Evolutionary conservation across 2,113 vertebrate species (phyloP).

Genomic region (Microtus richardsoni): DNA sequence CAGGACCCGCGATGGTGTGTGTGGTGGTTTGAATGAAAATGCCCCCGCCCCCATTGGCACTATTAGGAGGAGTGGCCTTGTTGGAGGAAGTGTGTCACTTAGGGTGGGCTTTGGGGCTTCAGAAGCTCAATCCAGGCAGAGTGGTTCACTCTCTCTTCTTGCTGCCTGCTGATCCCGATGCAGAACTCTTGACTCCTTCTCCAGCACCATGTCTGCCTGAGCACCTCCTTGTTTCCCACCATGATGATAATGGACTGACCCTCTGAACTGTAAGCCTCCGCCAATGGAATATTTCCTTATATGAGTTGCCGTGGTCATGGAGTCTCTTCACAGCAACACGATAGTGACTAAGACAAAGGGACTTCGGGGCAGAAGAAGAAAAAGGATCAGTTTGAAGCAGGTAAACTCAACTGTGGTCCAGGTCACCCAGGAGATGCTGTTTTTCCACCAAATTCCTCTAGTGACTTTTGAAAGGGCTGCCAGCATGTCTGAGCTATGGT

Average conservation of each 20-base stretch:
- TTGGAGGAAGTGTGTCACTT: neutral
- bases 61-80: neutral
- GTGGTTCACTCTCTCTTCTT: neutral
- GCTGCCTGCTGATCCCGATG: neutral
- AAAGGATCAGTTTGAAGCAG: neutral
- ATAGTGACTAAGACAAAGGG: neutral
- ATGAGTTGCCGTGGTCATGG: neutral
- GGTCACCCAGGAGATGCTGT: neutral
- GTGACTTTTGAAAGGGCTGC: neutral
- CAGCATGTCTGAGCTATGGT: neutral
- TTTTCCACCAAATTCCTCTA: neutral
- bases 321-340: neutral
- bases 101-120: neutral
- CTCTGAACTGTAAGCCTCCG: neutral
- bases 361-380: neutral
- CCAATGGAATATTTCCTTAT: neutral
- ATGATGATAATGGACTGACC: neutral
- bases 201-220: neutral
- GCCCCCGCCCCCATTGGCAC: too few species aligned
- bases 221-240: neutral
- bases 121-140: neutral
- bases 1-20: neutral
- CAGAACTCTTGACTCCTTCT: neutral
- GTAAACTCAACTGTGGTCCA: neutral
- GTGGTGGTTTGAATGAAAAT: neutral